These are phyloP conservation scores for Phoebastria nigripes DNA, from an alignment of 2,797 vertebrate genomes.

Conservation along the genomic window DNA sequence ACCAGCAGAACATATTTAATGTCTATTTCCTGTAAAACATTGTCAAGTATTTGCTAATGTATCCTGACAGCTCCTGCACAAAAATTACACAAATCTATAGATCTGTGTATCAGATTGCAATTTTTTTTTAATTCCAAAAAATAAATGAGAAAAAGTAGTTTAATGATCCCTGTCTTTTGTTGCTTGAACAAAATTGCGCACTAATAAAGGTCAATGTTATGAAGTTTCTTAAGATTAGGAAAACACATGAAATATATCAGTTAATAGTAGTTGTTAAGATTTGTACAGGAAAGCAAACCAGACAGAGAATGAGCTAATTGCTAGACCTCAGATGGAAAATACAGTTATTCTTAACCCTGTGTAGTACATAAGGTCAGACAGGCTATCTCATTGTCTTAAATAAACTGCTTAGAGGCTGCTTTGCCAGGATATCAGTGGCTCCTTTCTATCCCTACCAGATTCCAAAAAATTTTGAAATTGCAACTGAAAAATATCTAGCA, in stretches of 20 bases:
- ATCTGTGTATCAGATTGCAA: not conserved
- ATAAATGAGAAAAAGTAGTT: not conserved
- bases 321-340: not conserved
- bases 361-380: not conserved
- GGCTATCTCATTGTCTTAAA: not conserved
- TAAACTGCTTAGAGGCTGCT: not conserved
- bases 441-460: not conserved
- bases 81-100: constrained; percentile 40
- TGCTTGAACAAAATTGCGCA: constrained; percentile 30
- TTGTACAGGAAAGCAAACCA: not conserved
- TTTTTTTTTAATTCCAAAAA: not conserved
- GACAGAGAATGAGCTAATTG: not conserved
- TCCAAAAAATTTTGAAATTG: not conserved
- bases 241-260: not conserved
- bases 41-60: constrained; percentile 44
- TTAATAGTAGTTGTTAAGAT: not conserved
- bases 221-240: constrained; percentile 17
- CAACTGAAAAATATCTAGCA: not conserved
- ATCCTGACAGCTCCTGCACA: constrained; percentile 24
- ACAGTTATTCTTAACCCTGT: not conserved
- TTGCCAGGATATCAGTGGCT: not conserved
- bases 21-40: constrained; percentile 28
- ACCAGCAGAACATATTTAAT: constrained; percentile 49
- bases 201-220: constrained; percentile 1
- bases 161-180: not conserved